phyloP scores from a whole-genome alignment of 2,888 invertebrate species.

The Sphinx pinastri region DNA sequence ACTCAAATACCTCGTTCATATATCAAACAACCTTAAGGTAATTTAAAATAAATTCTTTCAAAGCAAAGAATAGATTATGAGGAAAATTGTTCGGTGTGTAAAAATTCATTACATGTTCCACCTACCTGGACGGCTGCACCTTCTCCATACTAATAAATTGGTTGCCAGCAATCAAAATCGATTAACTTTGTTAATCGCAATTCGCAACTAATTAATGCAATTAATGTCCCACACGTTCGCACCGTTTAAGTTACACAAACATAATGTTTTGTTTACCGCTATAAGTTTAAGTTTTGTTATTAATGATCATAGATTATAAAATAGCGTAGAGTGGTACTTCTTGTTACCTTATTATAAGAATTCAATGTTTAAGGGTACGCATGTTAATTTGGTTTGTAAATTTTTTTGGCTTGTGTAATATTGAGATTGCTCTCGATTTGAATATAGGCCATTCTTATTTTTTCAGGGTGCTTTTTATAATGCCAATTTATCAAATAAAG shows the following conservation, averaged over 20 bases:
- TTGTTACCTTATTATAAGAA: neutral
- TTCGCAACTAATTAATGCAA: neutral
- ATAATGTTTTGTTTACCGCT: conserved; percentile 19
- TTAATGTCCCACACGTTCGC: neutral
- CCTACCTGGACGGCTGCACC: neutral
- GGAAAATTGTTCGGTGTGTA: no score
- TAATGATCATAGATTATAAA: conserved; percentile 15
- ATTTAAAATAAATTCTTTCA: no score
- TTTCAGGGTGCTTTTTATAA: no score
- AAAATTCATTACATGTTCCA: no score
- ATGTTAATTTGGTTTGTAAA: neutral
- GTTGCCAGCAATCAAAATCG: neutral
- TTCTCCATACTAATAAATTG: conserved; percentile 1
- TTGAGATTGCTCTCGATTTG: neutral
- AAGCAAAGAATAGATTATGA: no score
- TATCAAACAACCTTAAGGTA: no score
- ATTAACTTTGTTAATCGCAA: neutral
- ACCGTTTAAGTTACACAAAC: neutral
- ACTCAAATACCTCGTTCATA: no score
- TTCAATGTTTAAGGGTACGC: neutral
- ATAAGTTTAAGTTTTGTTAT: conserved; percentile 7
- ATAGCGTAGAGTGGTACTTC: neutral
- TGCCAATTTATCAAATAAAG: no score
- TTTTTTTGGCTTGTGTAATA: no score
- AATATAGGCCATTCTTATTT: neutral